Evolutionary conservation across 2,888 invertebrate genomes (phyloP), one percentile per base, ranked within the genome.

Genomic region (Ceramica pisi): DNA sequence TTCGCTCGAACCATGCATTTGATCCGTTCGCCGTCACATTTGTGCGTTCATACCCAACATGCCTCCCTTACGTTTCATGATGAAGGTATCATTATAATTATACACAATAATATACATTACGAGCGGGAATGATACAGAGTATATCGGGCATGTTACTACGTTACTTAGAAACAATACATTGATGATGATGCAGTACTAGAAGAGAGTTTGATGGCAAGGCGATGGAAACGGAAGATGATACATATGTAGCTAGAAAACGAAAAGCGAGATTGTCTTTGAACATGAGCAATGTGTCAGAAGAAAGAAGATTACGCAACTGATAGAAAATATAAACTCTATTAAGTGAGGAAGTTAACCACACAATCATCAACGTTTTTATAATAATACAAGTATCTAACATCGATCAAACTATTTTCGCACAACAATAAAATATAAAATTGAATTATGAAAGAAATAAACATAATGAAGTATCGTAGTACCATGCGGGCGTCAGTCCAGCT

Each of bases 71-170:
- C 84, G 89, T 90, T 90, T 86, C 57, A 75, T 72, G 70, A 87
- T 89, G 90, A 91, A 91, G 92, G 92, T 93, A 92, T 92, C 91
- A 92, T 91, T 93, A 92, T 92, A 92, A 91, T 91, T 91, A 91
- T 90, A 91, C 89, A 92, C 87, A 91, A 85, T 87, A 89, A 85
- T 91, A 89, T 90, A 90, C 90, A 89, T 81, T 87, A 90, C 86
- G 90, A 93, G 93, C 93, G 94, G 93, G 94, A 93, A 93, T 92
- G 93, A 93, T 92, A 92, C 87, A 92, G 88, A 92, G 87, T 90
- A 89, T 88, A 88, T 90, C 88, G 85, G 88, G 90, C 91, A 91
- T 90, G 89, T 81, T 90, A 89, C 90, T 91, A 91, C 90, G 89
- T 84, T 91, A 91, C 89, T 85, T 87, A 74, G 35, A 72, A 65